Percentiles rank a stretch among this genome's conserved stretches.
Evolutionary conservation across 1,140 invertebrate species (phyloP).

Genomic region (Drosophila punjabiensis): DNA sequence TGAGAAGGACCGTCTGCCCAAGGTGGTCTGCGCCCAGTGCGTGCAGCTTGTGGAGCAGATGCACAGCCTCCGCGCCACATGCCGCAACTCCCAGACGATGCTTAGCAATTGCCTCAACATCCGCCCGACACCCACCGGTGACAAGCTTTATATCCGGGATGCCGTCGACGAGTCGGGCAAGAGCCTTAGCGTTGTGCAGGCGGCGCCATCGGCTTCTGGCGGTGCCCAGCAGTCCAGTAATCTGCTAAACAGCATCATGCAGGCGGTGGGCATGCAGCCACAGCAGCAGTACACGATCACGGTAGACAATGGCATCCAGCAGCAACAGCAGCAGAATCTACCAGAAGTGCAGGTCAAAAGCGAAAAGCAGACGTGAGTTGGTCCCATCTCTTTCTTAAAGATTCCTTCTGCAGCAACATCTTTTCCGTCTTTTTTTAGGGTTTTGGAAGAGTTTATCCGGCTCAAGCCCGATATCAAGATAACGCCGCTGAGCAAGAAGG

Average conservation of each 20-base stretch:
- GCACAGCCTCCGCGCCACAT: conserved; percentile 88
- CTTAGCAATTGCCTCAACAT: conserved; percentile 89
- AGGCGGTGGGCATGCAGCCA: conserved; percentile 77
- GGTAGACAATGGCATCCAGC: conserved; percentile 86
- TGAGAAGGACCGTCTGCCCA: conserved; percentile 90
- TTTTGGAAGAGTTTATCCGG: conserved; percentile 85
- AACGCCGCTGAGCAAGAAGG: conserved; percentile 77
- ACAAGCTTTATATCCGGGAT: conserved; percentile 88
- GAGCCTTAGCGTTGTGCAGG: conserved; percentile 66
- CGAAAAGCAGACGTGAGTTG: conserved; percentile 61
- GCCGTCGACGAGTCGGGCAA: conserved; percentile 71
- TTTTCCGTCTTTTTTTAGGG: conserved; percentile 26
- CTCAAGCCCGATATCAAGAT: conserved; percentile 86
- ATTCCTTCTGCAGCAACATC: accelerated
- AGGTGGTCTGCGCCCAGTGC: conserved; percentile 89
- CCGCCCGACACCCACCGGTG: conserved; percentile 88
- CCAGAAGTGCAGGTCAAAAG: conserved; percentile 67
- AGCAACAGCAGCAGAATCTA: conserved; percentile 53
- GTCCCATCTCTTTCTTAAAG: accelerated
- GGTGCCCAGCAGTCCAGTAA: conserved; percentile 54
- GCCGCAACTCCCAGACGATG: conserved; percentile 89
- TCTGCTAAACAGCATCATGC: conserved; percentile 80
- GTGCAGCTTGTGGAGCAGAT: conserved; percentile 88
- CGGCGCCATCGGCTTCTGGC: not conserved
- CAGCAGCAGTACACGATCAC: conserved; percentile 84